Conservation (phyloP, 2,113 vertebrate species). For the Colius striatus region DNA sequence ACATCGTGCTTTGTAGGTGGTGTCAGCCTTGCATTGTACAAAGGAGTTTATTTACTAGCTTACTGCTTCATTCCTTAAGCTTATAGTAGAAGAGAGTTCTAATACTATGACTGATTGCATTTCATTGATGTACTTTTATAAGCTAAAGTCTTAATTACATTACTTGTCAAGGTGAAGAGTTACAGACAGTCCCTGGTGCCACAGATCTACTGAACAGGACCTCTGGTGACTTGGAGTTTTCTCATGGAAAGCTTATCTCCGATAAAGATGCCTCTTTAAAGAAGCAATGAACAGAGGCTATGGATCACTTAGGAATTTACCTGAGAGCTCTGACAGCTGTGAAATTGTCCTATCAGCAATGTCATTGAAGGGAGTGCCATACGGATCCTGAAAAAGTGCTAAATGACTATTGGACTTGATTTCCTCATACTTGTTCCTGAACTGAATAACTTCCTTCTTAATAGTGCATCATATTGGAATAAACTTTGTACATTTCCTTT, state of each 20-base stretch:
- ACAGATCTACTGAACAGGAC: neutral
- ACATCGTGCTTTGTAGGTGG: neutral
- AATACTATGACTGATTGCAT: neutral
- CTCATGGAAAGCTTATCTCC: neutral
- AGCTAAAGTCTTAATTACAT: neutral
- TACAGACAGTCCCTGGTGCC: neutral
- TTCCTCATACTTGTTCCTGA: neutral
- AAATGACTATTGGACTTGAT: neutral
- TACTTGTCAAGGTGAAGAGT: neutral
- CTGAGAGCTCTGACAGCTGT: conserved; percentile 15
- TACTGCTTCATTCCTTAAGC: neutral
- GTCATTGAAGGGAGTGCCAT: neutral
- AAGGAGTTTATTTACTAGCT: neutral
- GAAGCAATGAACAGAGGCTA: neutral
- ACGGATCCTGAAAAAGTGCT: neutral
- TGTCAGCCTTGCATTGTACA: neutral
- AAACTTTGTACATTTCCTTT: neutral
- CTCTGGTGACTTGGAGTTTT: neutral
- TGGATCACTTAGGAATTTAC: neutral
- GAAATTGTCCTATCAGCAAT: conserved; percentile 15
- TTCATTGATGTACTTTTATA: neutral
- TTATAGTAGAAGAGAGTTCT: neutral
- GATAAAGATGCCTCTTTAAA: neutral
- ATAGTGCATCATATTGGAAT: neutral
- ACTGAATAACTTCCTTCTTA: neutral